Evolutionary conservation across 2,113 vertebrate genomes (phyloP).

Genomic region (Coreoperca whiteheadi): DNA sequence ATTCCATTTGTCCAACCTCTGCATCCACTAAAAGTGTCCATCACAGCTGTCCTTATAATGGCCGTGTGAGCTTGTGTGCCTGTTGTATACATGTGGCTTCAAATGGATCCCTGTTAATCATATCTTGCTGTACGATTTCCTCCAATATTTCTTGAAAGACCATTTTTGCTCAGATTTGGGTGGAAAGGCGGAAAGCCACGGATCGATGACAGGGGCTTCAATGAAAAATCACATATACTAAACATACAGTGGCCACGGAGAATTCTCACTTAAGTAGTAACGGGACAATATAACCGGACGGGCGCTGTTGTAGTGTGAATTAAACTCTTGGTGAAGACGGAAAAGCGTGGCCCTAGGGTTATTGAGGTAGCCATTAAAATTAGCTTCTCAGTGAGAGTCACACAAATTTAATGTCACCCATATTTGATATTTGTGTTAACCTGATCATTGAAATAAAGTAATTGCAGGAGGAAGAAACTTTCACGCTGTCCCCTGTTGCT

Average conservation of each 20-base stretch:
- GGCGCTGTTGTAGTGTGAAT: background rate
- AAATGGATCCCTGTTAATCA: background rate
- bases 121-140: background rate
- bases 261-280: background rate
- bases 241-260: background rate
- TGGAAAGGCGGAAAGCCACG: background rate
- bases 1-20: slow-evolving; percentile 22
- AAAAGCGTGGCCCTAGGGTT: too few species aligned
- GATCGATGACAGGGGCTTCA: too few species aligned
- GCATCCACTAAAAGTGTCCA: slow-evolving; percentile 11
- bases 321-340: too few species aligned
- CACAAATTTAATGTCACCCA: too few species aligned
- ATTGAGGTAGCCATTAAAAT: too few species aligned
- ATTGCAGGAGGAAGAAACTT: too few species aligned
- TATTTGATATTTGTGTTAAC: too few species aligned
- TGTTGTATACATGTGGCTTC: background rate
- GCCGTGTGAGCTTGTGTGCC: background rate
- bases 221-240: background rate
- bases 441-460: too few species aligned
- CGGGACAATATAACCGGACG: background rate
- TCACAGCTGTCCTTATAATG: background rate
- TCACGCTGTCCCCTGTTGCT: too few species aligned
- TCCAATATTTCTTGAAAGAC: background rate
- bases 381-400: too few species aligned
- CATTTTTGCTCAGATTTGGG: background rate